Evolutionary conservation across 2,797 vertebrate genomes (phyloP).

Genomic region (Gymnoscopelus braueri): DNA sequence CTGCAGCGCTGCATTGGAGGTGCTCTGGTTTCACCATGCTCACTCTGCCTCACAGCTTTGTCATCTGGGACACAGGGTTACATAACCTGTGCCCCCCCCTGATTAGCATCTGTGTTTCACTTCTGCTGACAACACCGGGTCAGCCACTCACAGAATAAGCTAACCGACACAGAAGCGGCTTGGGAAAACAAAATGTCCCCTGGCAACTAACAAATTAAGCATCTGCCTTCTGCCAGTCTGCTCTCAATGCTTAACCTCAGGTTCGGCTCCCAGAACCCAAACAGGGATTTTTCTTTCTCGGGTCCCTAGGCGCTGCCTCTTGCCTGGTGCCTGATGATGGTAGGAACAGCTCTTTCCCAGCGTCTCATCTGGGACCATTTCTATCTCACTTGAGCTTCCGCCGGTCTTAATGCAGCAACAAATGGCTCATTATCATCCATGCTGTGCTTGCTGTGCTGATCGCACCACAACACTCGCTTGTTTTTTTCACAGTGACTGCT

Average conservation of each 20-base stretch:
- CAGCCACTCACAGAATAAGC: slow-evolving; percentile 10
- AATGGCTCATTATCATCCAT: neutral
- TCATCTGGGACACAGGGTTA: slow-evolving; percentile 18
- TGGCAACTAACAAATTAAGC: neutral
- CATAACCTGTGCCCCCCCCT: slow-evolving; percentile 9
- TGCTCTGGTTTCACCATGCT: neutral
- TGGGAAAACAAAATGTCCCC: neutral
- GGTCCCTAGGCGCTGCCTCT: no score
- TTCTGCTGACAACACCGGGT: slow-evolving; percentile 21
- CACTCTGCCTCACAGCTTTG: neutral
- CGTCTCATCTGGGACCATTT: neutral
- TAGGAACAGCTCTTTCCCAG: neutral
- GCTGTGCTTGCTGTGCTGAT: neutral
- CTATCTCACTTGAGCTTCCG: neutral
- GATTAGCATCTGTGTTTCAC: slow-evolving; percentile 32
- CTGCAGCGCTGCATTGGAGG: neutral
- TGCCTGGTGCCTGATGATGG: no score
- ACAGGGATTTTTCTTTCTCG: no score
- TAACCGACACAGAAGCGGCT: neutral
- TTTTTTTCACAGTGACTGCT: neutral
- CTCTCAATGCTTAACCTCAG: neutral
- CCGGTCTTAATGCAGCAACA: neutral
- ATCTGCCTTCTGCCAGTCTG: slow-evolving; percentile 1
- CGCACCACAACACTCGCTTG: neutral
- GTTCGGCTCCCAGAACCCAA: neutral